These are phyloP conservation scores for Andrena minutula DNA, from an alignment of 2,888 invertebrate species.

Conservation along the genomic window DNA sequence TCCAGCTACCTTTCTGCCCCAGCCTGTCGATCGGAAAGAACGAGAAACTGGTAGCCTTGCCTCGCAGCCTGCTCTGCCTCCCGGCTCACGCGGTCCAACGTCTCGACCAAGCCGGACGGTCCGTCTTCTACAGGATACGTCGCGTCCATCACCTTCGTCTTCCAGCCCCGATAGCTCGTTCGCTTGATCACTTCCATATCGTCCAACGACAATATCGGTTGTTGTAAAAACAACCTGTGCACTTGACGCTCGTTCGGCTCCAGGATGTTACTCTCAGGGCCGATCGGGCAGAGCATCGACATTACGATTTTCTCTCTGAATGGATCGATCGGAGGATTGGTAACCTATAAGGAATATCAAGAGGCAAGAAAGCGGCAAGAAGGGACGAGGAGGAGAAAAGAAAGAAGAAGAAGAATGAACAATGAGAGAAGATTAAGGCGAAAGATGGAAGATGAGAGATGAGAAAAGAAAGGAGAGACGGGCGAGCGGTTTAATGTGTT, in stretches of 20 bases:
- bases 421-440: background rate
- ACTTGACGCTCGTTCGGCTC: slow-evolving; percentile 95
- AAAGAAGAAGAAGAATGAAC: background rate
- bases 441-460: background rate
- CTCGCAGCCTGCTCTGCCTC: slow-evolving; percentile 93
- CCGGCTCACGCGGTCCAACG: slow-evolving; percentile 92
- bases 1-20: slow-evolving; percentile 85
- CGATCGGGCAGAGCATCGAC: slow-evolving; percentile 98
- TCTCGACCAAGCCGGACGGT: slow-evolving; percentile 90
- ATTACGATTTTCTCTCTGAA: slow-evolving; percentile 99
- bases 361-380: slow-evolving; percentile 1
- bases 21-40: slow-evolving; percentile 93
- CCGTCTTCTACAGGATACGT: slow-evolving; percentile 93
- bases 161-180: slow-evolving; percentile 95
- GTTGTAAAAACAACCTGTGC: slow-evolving; percentile 95
- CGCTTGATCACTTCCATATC: slow-evolving; percentile 95
- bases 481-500: background rate
- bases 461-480: background rate
- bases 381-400: background rate
- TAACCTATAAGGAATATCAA: slow-evolving; percentile 87
- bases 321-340: slow-evolving; percentile 99
- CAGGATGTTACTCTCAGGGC: slow-evolving; percentile 97
- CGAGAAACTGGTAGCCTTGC: slow-evolving; percentile 92
- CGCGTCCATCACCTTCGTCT: slow-evolving; percentile 94
- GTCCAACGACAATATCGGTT: slow-evolving; percentile 96